phyloP scores from a whole-genome alignment of 2,888 invertebrate genomes.

The Pseudeuparius sepicola region DNA sequence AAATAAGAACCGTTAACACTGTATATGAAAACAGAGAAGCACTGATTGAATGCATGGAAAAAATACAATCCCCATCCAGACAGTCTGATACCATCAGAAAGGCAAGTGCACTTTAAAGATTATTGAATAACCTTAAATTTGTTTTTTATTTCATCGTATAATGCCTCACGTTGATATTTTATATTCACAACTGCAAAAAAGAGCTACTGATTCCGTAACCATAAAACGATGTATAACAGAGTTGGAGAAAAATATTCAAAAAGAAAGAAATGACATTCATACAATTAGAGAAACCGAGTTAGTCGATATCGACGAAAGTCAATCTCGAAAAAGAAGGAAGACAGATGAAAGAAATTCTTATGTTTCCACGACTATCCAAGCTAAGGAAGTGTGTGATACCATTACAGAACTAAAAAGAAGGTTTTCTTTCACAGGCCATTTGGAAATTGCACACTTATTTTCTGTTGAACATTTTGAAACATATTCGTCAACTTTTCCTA shows the following conservation, averaged over 20 bases:
- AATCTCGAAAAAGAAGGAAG: constrained; percentile 8
- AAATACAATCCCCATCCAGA: constrained; percentile 17
- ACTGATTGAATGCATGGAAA: constrained; percentile 24
- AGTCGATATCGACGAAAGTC: constrained; percentile 2
- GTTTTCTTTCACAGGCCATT: constrained; percentile 24
- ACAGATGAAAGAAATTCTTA: constrained; percentile 3
- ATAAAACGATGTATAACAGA: constrained; percentile 6
- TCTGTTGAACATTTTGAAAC: constrained; percentile 18
- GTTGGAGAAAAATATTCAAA: constrained; percentile 13
- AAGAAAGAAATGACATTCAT: constrained; percentile 15
- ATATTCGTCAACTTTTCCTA: constrained; percentile 19
- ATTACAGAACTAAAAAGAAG: constrained; percentile 22
- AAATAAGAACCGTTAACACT: constrained; percentile 14
- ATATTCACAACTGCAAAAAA: constrained; percentile 21
- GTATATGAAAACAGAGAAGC: constrained; percentile 19
- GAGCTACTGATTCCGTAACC: constrained; percentile 11
- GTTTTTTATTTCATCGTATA: constrained; percentile 25
- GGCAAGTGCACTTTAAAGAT: constrained; percentile 14
- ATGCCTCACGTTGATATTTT: constrained; percentile 25
- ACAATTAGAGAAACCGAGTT: constrained; percentile 10
- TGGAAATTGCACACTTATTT: constrained; percentile 23
- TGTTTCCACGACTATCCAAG: constrained; percentile 9
- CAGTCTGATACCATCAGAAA: constrained; percentile 12
- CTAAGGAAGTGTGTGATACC: constrained; percentile 23
- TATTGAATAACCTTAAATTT: constrained; percentile 18